A percentile compares a stretch with the other conserved stretches of the same genome.
phyloP scores from a whole-genome alignment of 2,113 vertebrate genomes.

The Diphyllodes magnificus region DNA sequence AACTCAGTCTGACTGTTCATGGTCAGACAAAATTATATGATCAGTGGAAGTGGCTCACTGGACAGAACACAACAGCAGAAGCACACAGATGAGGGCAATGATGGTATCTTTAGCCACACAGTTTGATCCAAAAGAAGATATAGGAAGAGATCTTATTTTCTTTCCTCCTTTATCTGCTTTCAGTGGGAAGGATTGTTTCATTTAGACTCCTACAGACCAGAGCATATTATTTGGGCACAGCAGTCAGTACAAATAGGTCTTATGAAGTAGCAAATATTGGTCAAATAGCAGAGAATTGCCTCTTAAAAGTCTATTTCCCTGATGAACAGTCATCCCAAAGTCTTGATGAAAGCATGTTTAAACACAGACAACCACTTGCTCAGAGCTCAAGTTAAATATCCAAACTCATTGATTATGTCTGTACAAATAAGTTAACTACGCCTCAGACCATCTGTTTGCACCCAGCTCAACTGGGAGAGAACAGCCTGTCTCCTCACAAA shows the following conservation, averaged over 20 bases:
- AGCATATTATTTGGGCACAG: background rate
- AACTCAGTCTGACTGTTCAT: background rate
- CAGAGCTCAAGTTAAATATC: background rate
- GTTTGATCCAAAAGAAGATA: background rate
- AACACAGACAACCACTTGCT: background rate
- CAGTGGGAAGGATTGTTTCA: background rate
- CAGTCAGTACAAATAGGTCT: background rate
- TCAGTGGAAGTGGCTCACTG: background rate
- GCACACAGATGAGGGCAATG: background rate
- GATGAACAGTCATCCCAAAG: background rate
- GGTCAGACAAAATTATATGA: background rate
- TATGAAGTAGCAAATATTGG: background rate
- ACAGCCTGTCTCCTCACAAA: background rate
- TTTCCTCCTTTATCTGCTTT: background rate
- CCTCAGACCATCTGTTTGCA: background rate
- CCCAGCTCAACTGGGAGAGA: background rate
- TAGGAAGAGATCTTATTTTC: background rate
- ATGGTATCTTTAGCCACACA: background rate
- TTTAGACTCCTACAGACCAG: background rate
- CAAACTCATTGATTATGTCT: background rate
- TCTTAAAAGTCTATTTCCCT: background rate
- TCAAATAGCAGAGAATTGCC: background rate
- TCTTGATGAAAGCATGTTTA: background rate
- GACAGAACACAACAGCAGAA: background rate
- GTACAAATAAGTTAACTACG: background rate